phyloP scores from a whole-genome alignment of 1,140 invertebrate genomes.

The Himalopsyche phryganea region DNA sequence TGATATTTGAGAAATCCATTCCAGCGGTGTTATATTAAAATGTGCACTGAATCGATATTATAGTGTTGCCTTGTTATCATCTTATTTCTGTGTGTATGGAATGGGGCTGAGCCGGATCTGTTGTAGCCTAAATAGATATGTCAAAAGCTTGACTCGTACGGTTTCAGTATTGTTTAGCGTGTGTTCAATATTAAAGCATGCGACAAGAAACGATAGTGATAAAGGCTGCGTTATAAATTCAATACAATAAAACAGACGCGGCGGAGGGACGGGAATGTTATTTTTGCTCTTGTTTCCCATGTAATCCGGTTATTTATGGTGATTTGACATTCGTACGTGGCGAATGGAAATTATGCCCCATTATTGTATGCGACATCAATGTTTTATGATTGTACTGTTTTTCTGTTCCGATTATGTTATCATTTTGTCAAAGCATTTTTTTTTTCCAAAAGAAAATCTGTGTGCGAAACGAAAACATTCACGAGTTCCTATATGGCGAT shows the following conservation, averaged over 20 bases:
- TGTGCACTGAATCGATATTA: too few species aligned
- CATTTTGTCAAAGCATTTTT: too few species aligned
- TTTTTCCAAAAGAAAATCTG: too few species aligned
- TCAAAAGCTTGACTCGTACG: constrained; percentile 22
- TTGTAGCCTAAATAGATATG: constrained; percentile 29
- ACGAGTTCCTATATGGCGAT: too few species aligned
- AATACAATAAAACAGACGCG: constrained; percentile 4
- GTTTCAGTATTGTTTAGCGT: constrained; percentile 26
- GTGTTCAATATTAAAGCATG: constrained; percentile 22
- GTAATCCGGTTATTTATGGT: constrained; percentile 33
- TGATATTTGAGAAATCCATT: too few species aligned
- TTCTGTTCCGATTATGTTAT: too few species aligned
- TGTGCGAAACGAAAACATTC: too few species aligned
- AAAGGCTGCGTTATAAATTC: constrained; percentile 20
- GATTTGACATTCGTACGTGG: constrained; percentile 25
- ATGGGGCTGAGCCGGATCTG: too few species aligned
- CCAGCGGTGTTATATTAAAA: too few species aligned
- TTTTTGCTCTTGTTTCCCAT: constrained; percentile 31
- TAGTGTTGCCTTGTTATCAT: too few species aligned
- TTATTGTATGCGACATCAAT: constrained; percentile 7
- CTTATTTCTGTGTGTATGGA: too few species aligned
- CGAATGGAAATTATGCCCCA: constrained; percentile 13
- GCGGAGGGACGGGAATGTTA: background rate
- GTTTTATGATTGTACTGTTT: constrained; percentile 4
- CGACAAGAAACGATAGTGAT: constrained; percentile 13